Base-by-base conservation (phyloP, 1,140 invertebrate genomes). In the Magallana ariakensis region DNA sequence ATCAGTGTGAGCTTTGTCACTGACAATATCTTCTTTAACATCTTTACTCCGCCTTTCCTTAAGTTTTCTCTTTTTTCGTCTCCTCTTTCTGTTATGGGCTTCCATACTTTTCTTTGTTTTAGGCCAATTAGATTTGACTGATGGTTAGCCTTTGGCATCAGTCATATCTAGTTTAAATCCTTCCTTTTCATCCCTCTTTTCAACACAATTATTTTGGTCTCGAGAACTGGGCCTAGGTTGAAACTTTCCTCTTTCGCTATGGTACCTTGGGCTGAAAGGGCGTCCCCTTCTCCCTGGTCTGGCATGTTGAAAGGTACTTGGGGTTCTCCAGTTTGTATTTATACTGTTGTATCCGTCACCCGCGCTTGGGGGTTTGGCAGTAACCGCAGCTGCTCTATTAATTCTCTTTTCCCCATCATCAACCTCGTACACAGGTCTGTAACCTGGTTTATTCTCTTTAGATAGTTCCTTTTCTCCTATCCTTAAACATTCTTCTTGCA, bases 401-500 rank as follows among this genome's bases (percentile, higher is more conserved):
- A n/a, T n/a, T 22, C 16, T 83, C 22, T 53, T 54, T 82, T 10
- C 22, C 15, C 62, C 19, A 22, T 83, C 16, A 9, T 85, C 83
- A 19, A 66, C 55, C 19, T 85, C 62, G 55, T 83, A 62, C 0
- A 53, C 13, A 56, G 33, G n/a, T 75, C n/a, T n/a, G n/a, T n/a
- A n/a, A n/a, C n/a, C n/a, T n/a, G n/a, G n/a, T n/a, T 54, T 80
- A 11, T 62, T 26, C 83, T 33, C 33, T 19, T 84, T 81, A 22
- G 0, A 26, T 19, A 86, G 60, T 56, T 86, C 85, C n/a, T 58
- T 84, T 60, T 90, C 87, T 66, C 85, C 60, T 15, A 60, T 19
- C 5, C 87, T 16, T 16, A 87, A 54, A 84, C 87, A 87, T 83
- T 90, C n/a, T n/a, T n/a, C 87, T 75, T 90, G 87, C 62, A 88